phyloP scores from a whole-genome alignment of 1,140 invertebrate genomes.

The Formica exsecta region DNA sequence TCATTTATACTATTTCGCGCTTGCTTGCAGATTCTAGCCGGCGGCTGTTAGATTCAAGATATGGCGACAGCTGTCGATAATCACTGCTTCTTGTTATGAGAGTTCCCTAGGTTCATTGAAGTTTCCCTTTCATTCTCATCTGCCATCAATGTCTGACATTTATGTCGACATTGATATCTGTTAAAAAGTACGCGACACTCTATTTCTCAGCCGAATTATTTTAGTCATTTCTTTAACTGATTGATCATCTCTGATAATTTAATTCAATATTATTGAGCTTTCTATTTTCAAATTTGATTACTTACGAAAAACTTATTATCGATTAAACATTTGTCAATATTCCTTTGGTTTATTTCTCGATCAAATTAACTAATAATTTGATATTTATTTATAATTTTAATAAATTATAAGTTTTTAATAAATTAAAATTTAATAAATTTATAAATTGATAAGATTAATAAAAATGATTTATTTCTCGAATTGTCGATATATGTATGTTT shows the following conservation, averaged over 20 bases:
- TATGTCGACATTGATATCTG: constrained; percentile 43
- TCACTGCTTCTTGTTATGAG: constrained; percentile 63
- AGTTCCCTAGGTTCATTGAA: neutral
- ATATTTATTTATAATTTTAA: too few species aligned
- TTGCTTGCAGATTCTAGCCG: constrained; percentile 11
- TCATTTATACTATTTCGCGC: neutral
- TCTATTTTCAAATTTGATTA: neutral
- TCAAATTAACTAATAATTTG: too few species aligned
- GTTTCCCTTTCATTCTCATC: constrained; percentile 37
- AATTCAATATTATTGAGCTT: neutral
- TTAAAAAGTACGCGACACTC: constrained; percentile 4
- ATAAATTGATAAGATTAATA: too few species aligned
- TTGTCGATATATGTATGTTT: neutral
- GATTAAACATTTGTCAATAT: neutral
- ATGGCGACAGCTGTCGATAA: constrained; percentile 73
- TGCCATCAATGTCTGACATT: constrained; percentile 28
- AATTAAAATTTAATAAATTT: too few species aligned
- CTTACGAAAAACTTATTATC: neutral
- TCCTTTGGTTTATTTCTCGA: too few species aligned
- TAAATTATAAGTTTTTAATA: too few species aligned
- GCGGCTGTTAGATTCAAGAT: constrained; percentile 21
- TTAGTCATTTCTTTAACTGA: neutral
- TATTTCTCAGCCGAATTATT: neutral
- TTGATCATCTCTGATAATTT: neutral
- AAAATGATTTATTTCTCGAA: neutral